A percentile compares a stretch with the other conserved stretches of the same genome.
Evolutionary conservation across 2,797 vertebrate genomes (phyloP).

Genomic region (Spinibarbus caldwelli): DNA sequence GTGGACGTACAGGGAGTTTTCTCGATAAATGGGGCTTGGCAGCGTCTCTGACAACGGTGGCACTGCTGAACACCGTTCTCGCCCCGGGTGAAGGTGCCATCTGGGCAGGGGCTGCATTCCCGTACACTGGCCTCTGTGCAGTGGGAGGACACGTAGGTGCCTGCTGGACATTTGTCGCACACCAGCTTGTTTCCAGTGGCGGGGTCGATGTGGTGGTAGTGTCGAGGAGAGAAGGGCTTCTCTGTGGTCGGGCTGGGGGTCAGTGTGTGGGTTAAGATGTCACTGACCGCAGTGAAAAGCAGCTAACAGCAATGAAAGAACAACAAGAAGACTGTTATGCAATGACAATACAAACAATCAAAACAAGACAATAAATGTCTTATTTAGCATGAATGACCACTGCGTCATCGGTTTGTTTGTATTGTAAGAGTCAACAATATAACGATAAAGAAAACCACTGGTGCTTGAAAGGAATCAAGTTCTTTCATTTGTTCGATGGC

Average conservation of each 20-base stretch:
- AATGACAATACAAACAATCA: neutral
- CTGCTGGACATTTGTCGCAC: constrained; percentile 96
- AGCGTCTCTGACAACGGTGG: constrained; percentile 84
- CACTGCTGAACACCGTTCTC: constrained; percentile 92
- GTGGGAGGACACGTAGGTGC: constrained; percentile 89
- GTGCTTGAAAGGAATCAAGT: neutral
- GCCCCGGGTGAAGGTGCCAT: constrained; percentile 86
- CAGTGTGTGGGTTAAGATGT: constrained; percentile 73
- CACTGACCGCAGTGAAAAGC: constrained; percentile 79
- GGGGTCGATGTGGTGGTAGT: constrained; percentile 85
- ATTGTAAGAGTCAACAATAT: neutral
- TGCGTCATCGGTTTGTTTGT: neutral
- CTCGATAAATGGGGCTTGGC: constrained; percentile 82
- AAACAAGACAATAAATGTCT: neutral
- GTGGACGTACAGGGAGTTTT: constrained; percentile 84
- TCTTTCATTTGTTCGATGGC: neutral
- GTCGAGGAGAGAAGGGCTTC: constrained; percentile 76
- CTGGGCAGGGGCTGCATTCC: constrained; percentile 87
- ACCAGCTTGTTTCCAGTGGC: constrained; percentile 81
- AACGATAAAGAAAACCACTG: neutral
- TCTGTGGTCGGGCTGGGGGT: constrained; percentile 75
- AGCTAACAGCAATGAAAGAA: constrained; percentile 74
- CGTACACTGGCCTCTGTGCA: constrained; percentile 84
- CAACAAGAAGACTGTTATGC: constrained; percentile 25
- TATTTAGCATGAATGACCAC: constrained; percentile 19